Conservation (phyloP, 2,888 invertebrate species). For the Eristalis pertinax region DNA sequence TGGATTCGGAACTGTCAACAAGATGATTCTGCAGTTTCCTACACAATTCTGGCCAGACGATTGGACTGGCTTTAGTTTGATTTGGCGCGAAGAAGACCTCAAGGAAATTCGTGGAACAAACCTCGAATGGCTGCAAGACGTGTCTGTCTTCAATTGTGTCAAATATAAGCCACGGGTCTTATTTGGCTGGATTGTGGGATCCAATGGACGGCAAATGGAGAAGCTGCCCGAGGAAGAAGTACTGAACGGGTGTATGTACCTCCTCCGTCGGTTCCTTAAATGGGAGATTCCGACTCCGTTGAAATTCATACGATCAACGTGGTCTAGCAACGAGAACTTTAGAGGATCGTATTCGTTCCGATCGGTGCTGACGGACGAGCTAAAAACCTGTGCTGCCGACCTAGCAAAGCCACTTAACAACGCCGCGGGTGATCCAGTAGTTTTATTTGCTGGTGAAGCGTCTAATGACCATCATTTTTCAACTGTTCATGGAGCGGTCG, state of each 20-base stretch:
- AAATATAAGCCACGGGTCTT: slow-evolving; percentile 85
- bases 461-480: slow-evolving; percentile 85
- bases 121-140: slow-evolving; percentile 84
- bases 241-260: slow-evolving; percentile 76
- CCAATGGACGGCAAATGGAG: slow-evolving; percentile 85
- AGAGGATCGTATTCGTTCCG: slow-evolving; percentile 87
- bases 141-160: slow-evolving; percentile 86
- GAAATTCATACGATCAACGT: slow-evolving; percentile 82
- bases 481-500: slow-evolving; percentile 88
- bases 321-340: slow-evolving; percentile 85
- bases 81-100: slow-evolving; percentile 84
- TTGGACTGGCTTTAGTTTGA: slow-evolving; percentile 82
- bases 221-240: slow-evolving; percentile 82
- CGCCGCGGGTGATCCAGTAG: slow-evolving; percentile 81
- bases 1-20: slow-evolving; percentile 85
- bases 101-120: slow-evolving; percentile 76
- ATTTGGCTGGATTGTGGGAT: slow-evolving; percentile 87
- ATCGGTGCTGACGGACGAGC: slow-evolving; percentile 83
- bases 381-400: slow-evolving; percentile 83
- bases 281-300: slow-evolving; percentile 77
- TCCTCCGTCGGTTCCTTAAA: slow-evolving; percentile 78
- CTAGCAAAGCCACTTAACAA: slow-evolving; percentile 80
- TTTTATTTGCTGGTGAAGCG: slow-evolving; percentile 87
- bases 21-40: slow-evolving; percentile 85
- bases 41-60: slow-evolving; percentile 84